Evolutionary conservation across 1,140 invertebrate genomes (phyloP).

Genomic region (Heliothis virescens): DNA sequence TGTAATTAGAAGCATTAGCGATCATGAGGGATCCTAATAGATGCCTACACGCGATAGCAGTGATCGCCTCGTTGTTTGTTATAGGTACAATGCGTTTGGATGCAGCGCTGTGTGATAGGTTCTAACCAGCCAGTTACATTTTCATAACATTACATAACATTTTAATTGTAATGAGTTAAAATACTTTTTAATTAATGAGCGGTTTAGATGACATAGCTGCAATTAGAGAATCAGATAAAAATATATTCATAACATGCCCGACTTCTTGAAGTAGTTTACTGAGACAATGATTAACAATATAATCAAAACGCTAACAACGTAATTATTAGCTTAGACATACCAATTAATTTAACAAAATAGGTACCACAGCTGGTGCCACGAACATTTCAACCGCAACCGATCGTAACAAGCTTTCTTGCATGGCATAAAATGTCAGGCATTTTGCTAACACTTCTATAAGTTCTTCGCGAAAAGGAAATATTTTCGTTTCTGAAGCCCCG

Average conservation of each 20-base stretch:
- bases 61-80: constrained; percentile 14
- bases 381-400: not conserved
- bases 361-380: not conserved
- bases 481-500: too few species aligned
- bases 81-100: not conserved
- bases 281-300: too few species aligned
- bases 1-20: constrained; percentile 71
- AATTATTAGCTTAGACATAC: too few species aligned
- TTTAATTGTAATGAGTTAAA: too few species aligned
- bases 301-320: too few species aligned
- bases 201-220: not conserved
- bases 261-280: too few species aligned
- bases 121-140: not conserved
- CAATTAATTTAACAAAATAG: too few species aligned
- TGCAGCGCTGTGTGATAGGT: not conserved
- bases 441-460: not conserved
- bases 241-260: too few species aligned
- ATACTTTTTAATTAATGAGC: too few species aligned
- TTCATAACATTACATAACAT: not conserved
- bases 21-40: constrained; percentile 71
- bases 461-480: too few species aligned
- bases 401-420: not conserved
- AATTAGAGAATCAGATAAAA: not conserved
- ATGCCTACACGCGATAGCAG: constrained; percentile 62
- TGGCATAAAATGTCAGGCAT: not conserved